Conservation (phyloP, 2,113 vertebrate species). For the Hemicordylus capensis region DNA sequence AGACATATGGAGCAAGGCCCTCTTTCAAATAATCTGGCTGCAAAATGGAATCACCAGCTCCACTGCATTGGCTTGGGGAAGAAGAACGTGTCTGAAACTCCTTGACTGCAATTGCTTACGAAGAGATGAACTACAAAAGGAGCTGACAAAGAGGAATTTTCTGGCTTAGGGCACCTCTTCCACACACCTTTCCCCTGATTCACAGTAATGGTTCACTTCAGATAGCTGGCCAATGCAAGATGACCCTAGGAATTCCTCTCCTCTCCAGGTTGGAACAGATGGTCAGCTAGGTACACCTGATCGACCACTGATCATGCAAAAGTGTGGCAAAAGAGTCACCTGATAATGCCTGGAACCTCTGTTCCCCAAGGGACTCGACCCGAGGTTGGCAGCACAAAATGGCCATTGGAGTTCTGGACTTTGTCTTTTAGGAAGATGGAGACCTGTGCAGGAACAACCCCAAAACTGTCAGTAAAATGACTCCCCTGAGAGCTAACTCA, state of each 20-base stretch:
- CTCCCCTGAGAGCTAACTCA: not conserved
- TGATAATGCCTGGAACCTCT: conserved; percentile 90
- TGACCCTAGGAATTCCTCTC: too few relatives aligned
- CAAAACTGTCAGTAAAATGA: accelerated
- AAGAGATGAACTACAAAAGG: not conserved
- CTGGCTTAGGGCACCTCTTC: not conserved
- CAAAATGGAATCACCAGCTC: not conserved
- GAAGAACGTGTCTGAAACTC: not conserved
- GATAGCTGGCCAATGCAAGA: not conserved
- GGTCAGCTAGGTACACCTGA: not conserved
- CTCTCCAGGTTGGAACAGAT: not conserved
- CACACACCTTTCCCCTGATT: not conserved
- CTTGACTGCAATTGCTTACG: not conserved
- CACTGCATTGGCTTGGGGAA: conserved; percentile 5
- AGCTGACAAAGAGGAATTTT: not conserved
- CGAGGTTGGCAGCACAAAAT: conserved; percentile 90
- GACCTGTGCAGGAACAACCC: conserved; percentile 77
- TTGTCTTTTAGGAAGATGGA: conserved; percentile 98
- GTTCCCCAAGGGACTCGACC: conserved; percentile 92
- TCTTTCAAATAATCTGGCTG: too few relatives aligned
- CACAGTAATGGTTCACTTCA: not conserved
- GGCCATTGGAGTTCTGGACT: conserved; percentile 96
- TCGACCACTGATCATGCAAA: not conserved
- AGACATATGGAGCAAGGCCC: too few relatives aligned
- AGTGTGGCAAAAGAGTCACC: conserved; percentile 72